Evolutionary conservation across 2,888 invertebrate genomes (phyloP).

Genomic region (Pristionchus maxplancki): DNA sequence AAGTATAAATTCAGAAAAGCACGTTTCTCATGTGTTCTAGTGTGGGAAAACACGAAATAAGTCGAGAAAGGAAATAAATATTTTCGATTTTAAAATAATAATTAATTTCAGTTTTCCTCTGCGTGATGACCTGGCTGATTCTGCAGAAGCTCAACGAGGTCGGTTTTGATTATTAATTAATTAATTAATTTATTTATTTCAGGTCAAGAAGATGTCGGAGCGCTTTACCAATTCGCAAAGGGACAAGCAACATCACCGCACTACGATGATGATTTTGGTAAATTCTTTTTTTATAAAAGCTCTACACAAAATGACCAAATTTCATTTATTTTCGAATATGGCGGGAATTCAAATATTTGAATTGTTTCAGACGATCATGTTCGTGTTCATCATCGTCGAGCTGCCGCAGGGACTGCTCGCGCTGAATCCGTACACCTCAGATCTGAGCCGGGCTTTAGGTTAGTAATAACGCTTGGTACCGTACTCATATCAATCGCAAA

Average conservation of each 20-base stretch:
- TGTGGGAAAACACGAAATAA: not conserved
- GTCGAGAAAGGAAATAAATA: not conserved
- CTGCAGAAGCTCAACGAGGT: constrained; percentile 68
- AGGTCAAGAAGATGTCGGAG: constrained; percentile 58
- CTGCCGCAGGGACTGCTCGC: constrained; percentile 72
- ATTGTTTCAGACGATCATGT: constrained; percentile 67
- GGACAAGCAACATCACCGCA: constrained; percentile 71
- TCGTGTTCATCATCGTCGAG: constrained; percentile 73
- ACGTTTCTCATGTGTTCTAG: not conserved
- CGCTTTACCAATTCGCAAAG: constrained; percentile 68
- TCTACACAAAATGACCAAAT: not conserved
- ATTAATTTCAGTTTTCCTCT: constrained; percentile 64
- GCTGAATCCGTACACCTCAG: constrained; percentile 62
- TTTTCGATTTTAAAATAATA: not conserved
- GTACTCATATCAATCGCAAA: not conserved
- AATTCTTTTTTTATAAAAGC: constrained; percentile 9
- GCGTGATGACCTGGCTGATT: constrained; percentile 71
- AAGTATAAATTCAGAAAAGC: not conserved
- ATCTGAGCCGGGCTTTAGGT: constrained; percentile 63
- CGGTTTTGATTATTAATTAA: not conserved
- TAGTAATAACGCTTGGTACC: not conserved
- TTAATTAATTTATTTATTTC: not conserved
- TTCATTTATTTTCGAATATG: not conserved
- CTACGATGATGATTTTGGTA: constrained; percentile 73
- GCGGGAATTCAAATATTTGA: not conserved